phyloP scores from a whole-genome alignment of 1,140 invertebrate species.

The Sitobion miscanthi region DNA sequence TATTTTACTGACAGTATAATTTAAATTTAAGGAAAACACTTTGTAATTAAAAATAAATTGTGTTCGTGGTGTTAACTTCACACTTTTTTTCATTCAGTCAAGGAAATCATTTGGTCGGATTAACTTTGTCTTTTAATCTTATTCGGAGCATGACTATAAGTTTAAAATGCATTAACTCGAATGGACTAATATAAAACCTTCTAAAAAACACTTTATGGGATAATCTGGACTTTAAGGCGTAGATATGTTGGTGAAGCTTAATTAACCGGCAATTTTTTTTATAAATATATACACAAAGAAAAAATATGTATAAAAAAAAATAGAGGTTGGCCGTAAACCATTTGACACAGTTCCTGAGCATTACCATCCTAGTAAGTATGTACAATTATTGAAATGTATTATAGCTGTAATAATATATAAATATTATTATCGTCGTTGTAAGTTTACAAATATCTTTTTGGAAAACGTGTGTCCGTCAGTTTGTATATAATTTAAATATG shows the following conservation, averaged over 20 bases:
- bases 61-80: neutral
- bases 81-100: neutral
- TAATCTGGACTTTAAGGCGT: neutral
- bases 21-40: neutral
- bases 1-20: neutral
- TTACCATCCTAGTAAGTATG: too few relatives aligned
- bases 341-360: too few relatives aligned
- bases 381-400: too few relatives aligned
- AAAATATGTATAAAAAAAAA: too few relatives aligned
- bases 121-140: neutral
- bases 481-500: neutral
- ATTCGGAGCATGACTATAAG: neutral
- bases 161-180: neutral
- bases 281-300: neutral
- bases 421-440: neutral
- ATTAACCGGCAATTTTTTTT: neutral
- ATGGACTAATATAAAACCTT: neutral
- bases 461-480: neutral
- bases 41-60: neutral
- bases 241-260: neutral
- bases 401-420: neutral
- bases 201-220: neutral
- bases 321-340: too few relatives aligned
- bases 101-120: neutral
- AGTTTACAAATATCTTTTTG: neutral